phyloP scores from a whole-genome alignment of 1,140 invertebrate species.

The Yoshiicerus persimilis region DNA sequence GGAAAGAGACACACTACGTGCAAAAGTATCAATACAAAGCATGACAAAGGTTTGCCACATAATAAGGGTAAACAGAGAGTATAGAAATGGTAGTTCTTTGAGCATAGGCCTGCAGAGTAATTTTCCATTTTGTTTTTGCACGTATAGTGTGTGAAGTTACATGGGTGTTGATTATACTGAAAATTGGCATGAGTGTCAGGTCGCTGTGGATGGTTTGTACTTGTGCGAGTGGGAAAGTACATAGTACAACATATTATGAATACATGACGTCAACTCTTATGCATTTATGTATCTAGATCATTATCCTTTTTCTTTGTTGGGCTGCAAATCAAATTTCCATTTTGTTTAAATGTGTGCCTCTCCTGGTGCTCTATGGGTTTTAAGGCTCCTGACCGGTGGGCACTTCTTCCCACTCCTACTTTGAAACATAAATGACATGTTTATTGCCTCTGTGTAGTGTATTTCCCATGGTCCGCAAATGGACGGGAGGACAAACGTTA shows the following conservation, averaged over 20 bases:
- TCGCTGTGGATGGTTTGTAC: background rate
- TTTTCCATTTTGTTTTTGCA: background rate
- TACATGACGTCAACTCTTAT: background rate
- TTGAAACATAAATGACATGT: background rate
- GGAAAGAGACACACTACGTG: background rate
- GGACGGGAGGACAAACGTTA: background rate
- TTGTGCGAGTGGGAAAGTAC: background rate
- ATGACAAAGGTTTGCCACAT: no score
- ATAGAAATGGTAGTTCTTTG: background rate
- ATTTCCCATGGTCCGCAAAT: background rate
- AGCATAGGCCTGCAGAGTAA: background rate
- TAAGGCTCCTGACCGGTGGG: background rate
- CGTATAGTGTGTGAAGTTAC: background rate
- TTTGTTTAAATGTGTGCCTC: background rate
- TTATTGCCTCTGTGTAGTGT: background rate
- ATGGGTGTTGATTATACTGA: background rate
- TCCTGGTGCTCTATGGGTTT: background rate
- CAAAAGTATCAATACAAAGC: background rate
- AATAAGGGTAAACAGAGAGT: no score
- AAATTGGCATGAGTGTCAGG: background rate
- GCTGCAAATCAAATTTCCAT: background rate
- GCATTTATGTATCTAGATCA: conserved; percentile 11
- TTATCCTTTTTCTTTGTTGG: conserved; percentile 1
- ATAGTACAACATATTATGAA: background rate
- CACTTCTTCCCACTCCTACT: background rate